Evolutionary conservation across 2,888 invertebrate genomes (phyloP), one percentile per base, ranked within the genome.

Genomic region (Hydraecia micacea): DNA sequence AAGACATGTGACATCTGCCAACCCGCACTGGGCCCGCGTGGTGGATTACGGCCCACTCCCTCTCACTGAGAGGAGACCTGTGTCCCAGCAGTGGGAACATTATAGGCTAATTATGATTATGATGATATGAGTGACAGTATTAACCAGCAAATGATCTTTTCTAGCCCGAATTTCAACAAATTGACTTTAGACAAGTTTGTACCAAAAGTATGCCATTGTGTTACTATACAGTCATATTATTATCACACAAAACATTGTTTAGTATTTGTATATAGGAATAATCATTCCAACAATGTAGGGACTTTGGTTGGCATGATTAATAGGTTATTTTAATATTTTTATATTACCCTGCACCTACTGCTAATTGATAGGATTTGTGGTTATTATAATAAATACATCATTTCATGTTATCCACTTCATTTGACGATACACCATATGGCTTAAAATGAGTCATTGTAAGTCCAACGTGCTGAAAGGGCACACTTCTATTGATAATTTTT

Each of bases 381-480:
- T 60, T 67, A 7, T 39, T 67, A 11, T 39, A 77, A 71, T n/a
- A 21, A 67, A 70, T 66, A n/a, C 36, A 32, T 70, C 9, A 76
- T 60, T 70, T n/a, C 32, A 73, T 55, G 15, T 46, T 7, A n/a
- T 82, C 42, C 32, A 62, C 13, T 21, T 9, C 18, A 36, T 60
- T 39, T 32, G 1, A 36, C 46, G 6, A 62, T 15, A 63, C 58
- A 49, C 71, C 73, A 74, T 80, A 70, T 75, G 67, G 67, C 13
- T 32, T 49, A 49, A 49, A 62, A 75, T 83, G 62, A 75, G 39
- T 84, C 75, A 83, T 75, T 1, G 13, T 36, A 36, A 73, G 70
- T 78, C 36, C 25, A 52, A 71, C 63, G 65, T 69, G n/a, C 52
- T 58, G 11, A n/a, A 63, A n/a, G 63, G 15, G 15, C 58, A 72